Conservation (phyloP, 2,113 vertebrate species). For the Reinhardtius hippoglossoides region DNA sequence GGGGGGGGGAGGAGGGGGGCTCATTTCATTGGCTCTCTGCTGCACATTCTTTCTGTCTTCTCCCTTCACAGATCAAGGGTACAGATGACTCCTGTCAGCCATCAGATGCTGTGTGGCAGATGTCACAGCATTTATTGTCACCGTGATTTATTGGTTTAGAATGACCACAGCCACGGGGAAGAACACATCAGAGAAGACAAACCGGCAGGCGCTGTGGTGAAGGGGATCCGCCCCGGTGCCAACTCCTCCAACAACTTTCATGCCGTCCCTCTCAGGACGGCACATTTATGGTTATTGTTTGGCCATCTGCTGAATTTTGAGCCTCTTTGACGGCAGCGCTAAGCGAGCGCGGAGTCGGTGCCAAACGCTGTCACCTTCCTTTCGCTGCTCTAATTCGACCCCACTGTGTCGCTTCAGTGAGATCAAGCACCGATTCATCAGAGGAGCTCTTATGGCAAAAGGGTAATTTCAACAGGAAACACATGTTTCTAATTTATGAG, state of each 20-base stretch:
- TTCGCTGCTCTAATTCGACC: slow-evolving; percentile 61
- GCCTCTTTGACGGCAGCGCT: slow-evolving; percentile 47
- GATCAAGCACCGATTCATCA: slow-evolving; percentile 13
- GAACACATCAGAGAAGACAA: slow-evolving; percentile 60
- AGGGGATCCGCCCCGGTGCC: slow-evolving; percentile 53
- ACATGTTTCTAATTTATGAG: not conserved
- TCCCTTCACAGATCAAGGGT: slow-evolving; percentile 66
- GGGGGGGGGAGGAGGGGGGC: slow-evolving; percentile 6
- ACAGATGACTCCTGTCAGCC: slow-evolving; percentile 77
- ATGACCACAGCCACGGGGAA: slow-evolving; percentile 70
- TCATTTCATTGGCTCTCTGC: slow-evolving; percentile 46
- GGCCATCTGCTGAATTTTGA: slow-evolving; percentile 70
- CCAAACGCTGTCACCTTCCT: slow-evolving; percentile 63
- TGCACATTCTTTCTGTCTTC: slow-evolving; percentile 50
- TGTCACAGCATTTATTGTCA: slow-evolving; percentile 79
- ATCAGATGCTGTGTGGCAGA: slow-evolving; percentile 79
- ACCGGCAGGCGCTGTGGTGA: slow-evolving; percentile 39
- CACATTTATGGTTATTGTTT: slow-evolving; percentile 76
- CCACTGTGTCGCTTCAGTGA: slow-evolving; percentile 34
- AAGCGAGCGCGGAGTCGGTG: slow-evolving; percentile 59
- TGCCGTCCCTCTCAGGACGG: slow-evolving; percentile 58
- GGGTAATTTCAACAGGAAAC: not conserved
- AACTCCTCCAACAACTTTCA: slow-evolving; percentile 69
- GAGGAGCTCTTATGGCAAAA: not conserved
- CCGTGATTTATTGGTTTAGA: slow-evolving; percentile 76